Conservation (phyloP, 2,113 vertebrate species). For the Eretmochelys imbricata region DNA sequence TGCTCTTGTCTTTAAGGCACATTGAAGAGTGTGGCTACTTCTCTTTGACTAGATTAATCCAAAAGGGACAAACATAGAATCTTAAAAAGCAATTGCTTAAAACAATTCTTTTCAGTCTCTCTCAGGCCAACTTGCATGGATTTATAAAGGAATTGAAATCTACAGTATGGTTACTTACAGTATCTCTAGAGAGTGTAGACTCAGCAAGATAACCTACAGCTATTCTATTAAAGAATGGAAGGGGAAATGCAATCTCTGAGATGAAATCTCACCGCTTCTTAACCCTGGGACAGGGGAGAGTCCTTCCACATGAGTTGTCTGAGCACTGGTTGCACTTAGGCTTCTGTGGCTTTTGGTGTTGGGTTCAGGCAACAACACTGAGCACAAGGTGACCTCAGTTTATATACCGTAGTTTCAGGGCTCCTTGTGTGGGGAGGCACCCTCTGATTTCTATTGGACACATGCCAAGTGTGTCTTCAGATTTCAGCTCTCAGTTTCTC, state of each 20-base stretch:
- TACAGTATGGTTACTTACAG: background rate
- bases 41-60: background rate
- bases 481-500: background rate
- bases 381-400: no score
- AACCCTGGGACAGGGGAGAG: background rate
- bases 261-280: background rate
- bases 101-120: background rate
- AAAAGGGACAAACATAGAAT: background rate
- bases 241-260: background rate
- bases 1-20: background rate
- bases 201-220: background rate
- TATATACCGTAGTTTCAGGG: background rate
- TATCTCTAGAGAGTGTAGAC: background rate
- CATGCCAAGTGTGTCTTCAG: background rate
- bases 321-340: background rate
- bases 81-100: background rate
- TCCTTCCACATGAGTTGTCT: no score
- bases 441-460: no score
- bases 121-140: background rate
- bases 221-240: background rate
- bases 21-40: background rate
- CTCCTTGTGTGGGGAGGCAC: no score
- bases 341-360: background rate
- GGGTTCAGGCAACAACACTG: background rate
- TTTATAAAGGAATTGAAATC: background rate